Evolutionary conservation across 2,888 invertebrate species (phyloP).

Genomic region (Scotopteryx bipunctaria): DNA sequence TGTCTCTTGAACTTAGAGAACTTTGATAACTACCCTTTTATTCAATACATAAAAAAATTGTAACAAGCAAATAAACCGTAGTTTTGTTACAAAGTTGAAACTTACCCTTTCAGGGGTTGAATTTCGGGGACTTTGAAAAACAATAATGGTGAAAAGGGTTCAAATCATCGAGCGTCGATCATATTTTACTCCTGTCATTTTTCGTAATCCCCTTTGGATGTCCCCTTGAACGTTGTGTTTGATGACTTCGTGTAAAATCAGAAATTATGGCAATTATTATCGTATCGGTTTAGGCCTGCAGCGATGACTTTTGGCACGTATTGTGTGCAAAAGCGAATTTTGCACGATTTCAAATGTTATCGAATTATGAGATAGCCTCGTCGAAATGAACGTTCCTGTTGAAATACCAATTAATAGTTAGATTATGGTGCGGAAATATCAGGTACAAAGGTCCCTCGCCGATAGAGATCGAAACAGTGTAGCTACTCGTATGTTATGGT

Average conservation of each 20-base stretch:
- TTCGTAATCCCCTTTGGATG: constrained; percentile 6
- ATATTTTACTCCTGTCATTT: constrained; percentile 11
- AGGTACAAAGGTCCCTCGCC: too few species aligned
- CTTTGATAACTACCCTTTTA: too few species aligned
- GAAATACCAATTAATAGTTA: too few species aligned
- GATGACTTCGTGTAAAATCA: constrained; percentile 38
- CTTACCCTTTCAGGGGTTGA: too few species aligned
- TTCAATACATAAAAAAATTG: too few species aligned
- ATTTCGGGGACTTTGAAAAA: not conserved
- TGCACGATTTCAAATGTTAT: constrained; percentile 9
- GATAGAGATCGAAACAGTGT: too few species aligned
- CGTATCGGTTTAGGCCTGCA: constrained; percentile 18
- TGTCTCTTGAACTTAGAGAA: not conserved
- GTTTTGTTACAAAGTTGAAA: too few species aligned
- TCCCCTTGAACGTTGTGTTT: constrained; percentile 19
- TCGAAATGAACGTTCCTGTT: not conserved
- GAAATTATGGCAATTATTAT: constrained; percentile 40
- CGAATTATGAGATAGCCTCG: constrained; percentile 3
- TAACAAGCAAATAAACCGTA: too few species aligned
- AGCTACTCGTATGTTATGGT: too few species aligned
- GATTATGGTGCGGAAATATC: too few species aligned
- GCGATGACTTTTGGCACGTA: constrained; percentile 19
- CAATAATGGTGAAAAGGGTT: constrained; percentile 20
- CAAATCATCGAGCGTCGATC: constrained; percentile 3
- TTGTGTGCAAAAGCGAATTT: constrained; percentile 17